A percentile compares a stretch with the other conserved stretches of the same genome.
Evolutionary conservation across 2,888 invertebrate species (phyloP).

Genomic region (Tetranychus truncatus): DNA sequence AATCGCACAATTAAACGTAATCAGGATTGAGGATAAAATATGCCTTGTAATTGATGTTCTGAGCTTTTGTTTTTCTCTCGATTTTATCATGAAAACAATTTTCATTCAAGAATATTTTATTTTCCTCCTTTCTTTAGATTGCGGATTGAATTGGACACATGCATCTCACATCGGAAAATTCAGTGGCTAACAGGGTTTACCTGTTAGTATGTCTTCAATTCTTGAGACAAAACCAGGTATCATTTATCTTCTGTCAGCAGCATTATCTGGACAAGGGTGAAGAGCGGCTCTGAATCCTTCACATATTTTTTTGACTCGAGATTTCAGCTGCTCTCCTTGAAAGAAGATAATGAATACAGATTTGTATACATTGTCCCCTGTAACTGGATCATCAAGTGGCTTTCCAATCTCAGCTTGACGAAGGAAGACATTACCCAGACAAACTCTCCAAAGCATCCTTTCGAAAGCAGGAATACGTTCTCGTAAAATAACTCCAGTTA

Average conservation of each 20-base stretch:
- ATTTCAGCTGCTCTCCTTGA: conserved; percentile 91
- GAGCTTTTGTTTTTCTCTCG: no score
- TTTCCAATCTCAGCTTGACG: conserved; percentile 85
- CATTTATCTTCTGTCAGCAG: conserved; percentile 90
- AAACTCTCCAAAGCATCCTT: conserved; percentile 92
- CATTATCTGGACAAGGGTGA: conserved; percentile 95
- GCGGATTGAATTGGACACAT: no score
- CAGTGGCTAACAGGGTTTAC: no score
- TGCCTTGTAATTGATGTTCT: no score
- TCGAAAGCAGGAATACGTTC: conserved; percentile 91
- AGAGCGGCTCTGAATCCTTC: conserved; percentile 95
- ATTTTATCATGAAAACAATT: no score
- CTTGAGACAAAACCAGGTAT: conserved; percentile 95
- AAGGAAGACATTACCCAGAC: conserved; percentile 88
- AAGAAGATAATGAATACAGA: conserved; percentile 61
- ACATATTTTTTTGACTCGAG: conserved; percentile 92
- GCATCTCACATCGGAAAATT: no score
- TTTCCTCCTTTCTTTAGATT: no score
- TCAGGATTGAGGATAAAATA: no score
- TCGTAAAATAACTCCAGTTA: conserved; percentile 86
- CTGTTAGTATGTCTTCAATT: no score
- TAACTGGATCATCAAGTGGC: conserved; percentile 74
- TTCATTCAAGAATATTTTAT: no score
- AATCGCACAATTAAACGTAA: no score
- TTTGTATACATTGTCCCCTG: conserved; percentile 86